These are phyloP conservation scores for Ectemnius lituratus DNA, from an alignment of 2,888 invertebrate species.

Conservation along the genomic window DNA sequence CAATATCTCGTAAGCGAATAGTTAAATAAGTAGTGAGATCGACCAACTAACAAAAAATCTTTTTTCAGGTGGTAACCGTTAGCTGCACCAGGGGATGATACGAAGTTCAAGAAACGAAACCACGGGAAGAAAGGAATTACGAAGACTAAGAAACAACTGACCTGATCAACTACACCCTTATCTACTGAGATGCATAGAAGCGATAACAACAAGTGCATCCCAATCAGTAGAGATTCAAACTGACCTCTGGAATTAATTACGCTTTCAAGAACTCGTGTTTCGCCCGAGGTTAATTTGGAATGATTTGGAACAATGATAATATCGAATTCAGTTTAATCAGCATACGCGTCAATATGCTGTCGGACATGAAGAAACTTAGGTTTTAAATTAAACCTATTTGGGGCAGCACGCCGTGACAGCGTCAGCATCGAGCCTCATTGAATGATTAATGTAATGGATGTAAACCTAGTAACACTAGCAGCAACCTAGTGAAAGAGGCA, in stretches of 20 bases:
- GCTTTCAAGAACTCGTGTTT: constrained; percentile 54
- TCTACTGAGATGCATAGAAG: constrained; percentile 55
- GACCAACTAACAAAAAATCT: constrained; percentile 39
- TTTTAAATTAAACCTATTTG: constrained; percentile 56
- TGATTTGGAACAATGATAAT: constrained; percentile 57
- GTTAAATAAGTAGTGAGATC: not conserved
- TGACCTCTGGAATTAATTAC: constrained; percentile 57
- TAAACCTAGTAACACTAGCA: constrained; percentile 39
- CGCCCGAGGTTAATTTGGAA: constrained; percentile 60
- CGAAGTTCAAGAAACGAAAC: constrained; percentile 14
- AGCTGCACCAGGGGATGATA: not conserved
- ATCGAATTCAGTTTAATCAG: constrained; percentile 55
- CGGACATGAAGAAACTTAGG: constrained; percentile 55
- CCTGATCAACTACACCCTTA: not conserved
- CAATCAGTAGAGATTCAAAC: constrained; percentile 37
- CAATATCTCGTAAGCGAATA: too few relatives aligned
- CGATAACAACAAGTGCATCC: constrained; percentile 46
- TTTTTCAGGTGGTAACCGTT: constrained; percentile 40
- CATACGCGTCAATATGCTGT: constrained; percentile 42
- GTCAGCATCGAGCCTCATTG: constrained; percentile 43
- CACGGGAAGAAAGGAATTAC: not conserved
- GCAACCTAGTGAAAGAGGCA: constrained; percentile 12
- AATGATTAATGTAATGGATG: constrained; percentile 47
- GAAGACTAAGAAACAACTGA: not conserved
- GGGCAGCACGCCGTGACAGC: constrained; percentile 11